Evolutionary conservation across 2,888 invertebrate genomes (phyloP), one percentile per base, ranked within the genome.

Genomic region (Callosobruchus maculatus): DNA sequence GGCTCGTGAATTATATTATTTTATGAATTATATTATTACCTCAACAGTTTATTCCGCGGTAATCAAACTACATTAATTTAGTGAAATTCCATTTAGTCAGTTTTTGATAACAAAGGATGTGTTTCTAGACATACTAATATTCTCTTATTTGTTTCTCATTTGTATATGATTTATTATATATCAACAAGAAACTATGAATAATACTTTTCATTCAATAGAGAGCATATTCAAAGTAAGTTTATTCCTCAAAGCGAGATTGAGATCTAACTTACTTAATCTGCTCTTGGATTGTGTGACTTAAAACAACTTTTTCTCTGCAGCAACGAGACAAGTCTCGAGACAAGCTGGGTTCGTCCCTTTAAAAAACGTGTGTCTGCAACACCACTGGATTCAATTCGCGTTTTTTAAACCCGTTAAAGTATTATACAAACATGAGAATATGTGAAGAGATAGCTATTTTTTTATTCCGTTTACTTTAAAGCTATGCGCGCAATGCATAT

Each of bases 401-500:
- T 81, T 82, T 78, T 80, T 81, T 79, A 80, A 81, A 80, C 67
- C 79, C 79, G 80, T 74, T 74, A 75, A 80, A 77, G 75, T 78
- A 74, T 73, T 75, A 74, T 67, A 71, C 21, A 68, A 68, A 18
- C 68, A 68, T 21, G 21, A 20, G 20, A 67, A 73, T 73, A 73
- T 67, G 72, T 26, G 73, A 67, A 74, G 21, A 73, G 20, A 30
- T 20, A 72, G 18, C 20, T 67, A 72, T 76, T 68, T 22, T 22
- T 18, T 67, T 66, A 68, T 68, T 21, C 66, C 72, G 30, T 71
- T 70, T 70, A 20, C 75, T 73, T 74, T 74, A 84, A 84, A 85
- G 86, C 86, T 84, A 81, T 87, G 87, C 87, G 87, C 87, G 87
- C 87, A 88, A 87, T 87, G 87, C 88, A 87, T 82, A 84, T 80